Percentiles rank a stretch among this genome's conserved stretches.
These are phyloP conservation scores for Lagenorhynchus albirostris DNA, from an alignment of 2,113 vertebrate species.

Conservation along the genomic window DNA sequence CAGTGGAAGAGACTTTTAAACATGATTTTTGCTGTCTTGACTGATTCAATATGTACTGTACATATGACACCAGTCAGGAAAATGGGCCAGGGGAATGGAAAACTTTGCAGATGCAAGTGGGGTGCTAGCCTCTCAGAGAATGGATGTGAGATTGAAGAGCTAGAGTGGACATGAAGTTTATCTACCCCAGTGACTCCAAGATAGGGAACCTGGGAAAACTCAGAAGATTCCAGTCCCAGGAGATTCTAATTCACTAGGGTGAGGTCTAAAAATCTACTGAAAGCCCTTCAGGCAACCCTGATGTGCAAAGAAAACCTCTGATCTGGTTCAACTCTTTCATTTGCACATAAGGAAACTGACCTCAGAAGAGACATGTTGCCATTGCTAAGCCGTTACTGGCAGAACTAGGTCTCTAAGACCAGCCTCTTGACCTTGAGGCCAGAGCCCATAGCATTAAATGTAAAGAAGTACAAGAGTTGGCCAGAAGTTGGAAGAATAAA, in stretches of 20 bases:
- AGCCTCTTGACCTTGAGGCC: background rate
- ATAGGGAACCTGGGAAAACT: background rate
- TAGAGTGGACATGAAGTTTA: background rate
- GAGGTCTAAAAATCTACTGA: background rate
- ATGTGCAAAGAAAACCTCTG: background rate
- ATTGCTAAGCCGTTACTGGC: background rate
- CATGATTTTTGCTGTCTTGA: background rate
- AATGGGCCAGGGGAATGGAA: background rate
- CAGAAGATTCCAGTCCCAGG: background rate
- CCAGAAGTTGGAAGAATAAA: background rate
- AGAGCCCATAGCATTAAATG: background rate
- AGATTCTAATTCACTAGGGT: background rate
- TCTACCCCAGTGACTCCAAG: background rate
- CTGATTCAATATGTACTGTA: background rate
- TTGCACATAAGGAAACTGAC: background rate
- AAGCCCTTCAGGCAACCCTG: background rate
- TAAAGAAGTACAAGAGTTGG: background rate
- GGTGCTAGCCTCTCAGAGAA: background rate
- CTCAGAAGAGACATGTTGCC: background rate
- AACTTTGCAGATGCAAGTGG: background rate
- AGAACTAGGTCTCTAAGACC: background rate
- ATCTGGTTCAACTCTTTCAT: background rate
- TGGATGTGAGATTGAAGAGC: background rate
- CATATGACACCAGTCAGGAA: background rate
- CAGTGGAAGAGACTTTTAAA: background rate